These are phyloP conservation scores for Drosophila stalkeri DNA, from an alignment of 2,888 invertebrate species.

Conservation along the genomic window DNA sequence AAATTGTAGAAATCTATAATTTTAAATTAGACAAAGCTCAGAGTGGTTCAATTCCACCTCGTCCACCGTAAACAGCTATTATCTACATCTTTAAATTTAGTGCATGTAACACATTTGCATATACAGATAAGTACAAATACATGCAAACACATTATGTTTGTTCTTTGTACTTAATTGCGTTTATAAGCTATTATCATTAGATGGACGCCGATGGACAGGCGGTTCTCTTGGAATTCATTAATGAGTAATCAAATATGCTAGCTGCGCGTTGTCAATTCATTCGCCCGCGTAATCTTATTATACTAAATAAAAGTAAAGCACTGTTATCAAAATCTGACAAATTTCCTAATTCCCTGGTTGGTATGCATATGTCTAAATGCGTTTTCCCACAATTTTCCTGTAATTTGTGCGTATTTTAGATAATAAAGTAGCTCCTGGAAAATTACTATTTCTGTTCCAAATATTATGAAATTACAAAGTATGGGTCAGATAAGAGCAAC, in stretches of 20 bases:
- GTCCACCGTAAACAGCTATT: slow-evolving; percentile 17
- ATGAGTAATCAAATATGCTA: slow-evolving; percentile 56
- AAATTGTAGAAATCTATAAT: background rate
- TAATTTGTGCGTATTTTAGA: background rate
- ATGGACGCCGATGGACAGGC: slow-evolving; percentile 9
- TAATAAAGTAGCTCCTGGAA: slow-evolving; percentile 12
- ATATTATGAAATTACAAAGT: slow-evolving; percentile 39
- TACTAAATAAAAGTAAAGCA: background rate
- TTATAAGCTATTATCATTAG: slow-evolving; percentile 67
- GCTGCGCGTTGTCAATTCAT: slow-evolving; percentile 42
- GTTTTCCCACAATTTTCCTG: background rate
- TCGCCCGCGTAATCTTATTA: slow-evolving; percentile 23
- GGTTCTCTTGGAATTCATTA: slow-evolving; percentile 32
- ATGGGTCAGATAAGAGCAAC: slow-evolving; percentile 26
- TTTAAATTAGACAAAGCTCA: slow-evolving; percentile 16
- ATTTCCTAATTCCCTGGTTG: background rate
- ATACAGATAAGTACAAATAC: slow-evolving; percentile 17
- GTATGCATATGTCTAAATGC: background rate
- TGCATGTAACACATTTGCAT: slow-evolving; percentile 11
- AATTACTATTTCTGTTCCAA: slow-evolving; percentile 19
- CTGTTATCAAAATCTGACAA: background rate
- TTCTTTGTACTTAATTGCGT: slow-evolving; percentile 34
- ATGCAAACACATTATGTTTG: slow-evolving; percentile 1
- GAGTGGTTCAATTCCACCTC: background rate
- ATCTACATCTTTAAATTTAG: slow-evolving; percentile 37